Base-by-base conservation (phyloP, 2,113 vertebrate genomes). In the Cyprinodon variegatus region DNA sequence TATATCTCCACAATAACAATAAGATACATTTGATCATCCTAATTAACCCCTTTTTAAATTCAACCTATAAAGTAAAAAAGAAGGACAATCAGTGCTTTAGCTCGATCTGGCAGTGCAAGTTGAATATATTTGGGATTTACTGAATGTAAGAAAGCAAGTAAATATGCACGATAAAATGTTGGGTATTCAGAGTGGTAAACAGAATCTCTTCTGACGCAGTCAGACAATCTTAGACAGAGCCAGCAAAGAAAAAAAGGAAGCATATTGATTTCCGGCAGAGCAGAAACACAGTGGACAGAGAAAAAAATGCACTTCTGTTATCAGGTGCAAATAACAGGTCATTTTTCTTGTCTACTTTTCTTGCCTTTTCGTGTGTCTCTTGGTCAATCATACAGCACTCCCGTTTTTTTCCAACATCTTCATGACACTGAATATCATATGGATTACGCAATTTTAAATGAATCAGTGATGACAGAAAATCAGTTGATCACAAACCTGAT, bases 381-480 rank as follows among this genome's bases (percentile, higher is more conserved):
- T 74, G 53, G 15, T 64, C 29, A 65, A 60, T 46, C 57, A 41
- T 3, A 1, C 7, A 41, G 39, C 60, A 29, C 22, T 61, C 0
- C 17, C 6, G 8, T 59, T 22, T 76, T 64, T 53, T 76, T 29
- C 29, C 62, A 62, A 13, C 11, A 15, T 43, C 65, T 13, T 48
- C 7, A 5, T n/a, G 53, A 68, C 11, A 43, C n/a, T 59, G 45
- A 37, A 70, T 53, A 57, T 11, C 20, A 63, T 8, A 1, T 12
- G 11, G 29, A 57, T 62, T 8, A 20, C 37, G 62, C 0, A 1
- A 14, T 43, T 53, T 69, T 6, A 69, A 13, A 11, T 36, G 40
- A 74, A 69, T 75, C 67, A 70, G 50, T 40, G 48, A 72, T 78
- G 72, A 66, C 15, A 53, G 20, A 78, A 68, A 59, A 43, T 77